These are phyloP conservation scores for Drosophila aldrichi DNA, from an alignment of 2,888 invertebrate species.

Conservation along the genomic window DNA sequence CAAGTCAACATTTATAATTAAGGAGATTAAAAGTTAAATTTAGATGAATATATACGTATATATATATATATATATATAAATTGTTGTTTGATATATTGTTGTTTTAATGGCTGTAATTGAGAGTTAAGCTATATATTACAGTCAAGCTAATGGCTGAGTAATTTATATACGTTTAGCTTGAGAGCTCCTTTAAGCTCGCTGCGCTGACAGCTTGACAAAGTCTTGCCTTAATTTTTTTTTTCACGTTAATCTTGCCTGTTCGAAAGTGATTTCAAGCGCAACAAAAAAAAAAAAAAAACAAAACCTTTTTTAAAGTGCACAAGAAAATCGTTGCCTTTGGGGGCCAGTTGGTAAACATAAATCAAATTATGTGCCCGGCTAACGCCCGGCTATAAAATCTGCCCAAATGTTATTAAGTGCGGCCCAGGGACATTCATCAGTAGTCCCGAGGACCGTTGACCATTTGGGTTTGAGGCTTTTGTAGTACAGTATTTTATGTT, in stretches of 20 bases:
- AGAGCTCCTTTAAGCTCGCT: neutral
- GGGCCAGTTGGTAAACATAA: constrained; percentile 54
- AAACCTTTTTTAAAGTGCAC: constrained; percentile 53
- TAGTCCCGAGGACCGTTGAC: constrained; percentile 14
- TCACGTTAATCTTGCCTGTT: constrained; percentile 16
- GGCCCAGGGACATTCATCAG: constrained; percentile 65
- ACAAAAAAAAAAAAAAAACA: neutral
- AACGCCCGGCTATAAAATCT: constrained; percentile 49
- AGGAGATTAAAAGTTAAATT: neutral
- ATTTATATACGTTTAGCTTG: constrained; percentile 14
- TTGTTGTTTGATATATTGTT: neutral
- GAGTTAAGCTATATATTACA: neutral
- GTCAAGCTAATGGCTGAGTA: neutral
- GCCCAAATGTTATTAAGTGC: constrained; percentile 72
- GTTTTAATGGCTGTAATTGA: neutral
- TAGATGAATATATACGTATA: neutral
- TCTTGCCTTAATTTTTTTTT: constrained; percentile 28
- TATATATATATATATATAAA: neutral
- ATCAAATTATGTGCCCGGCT: constrained; percentile 70
- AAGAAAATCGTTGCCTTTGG: constrained; percentile 33
- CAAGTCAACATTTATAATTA: constrained; percentile 18
- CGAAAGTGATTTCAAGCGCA: constrained; percentile 1
- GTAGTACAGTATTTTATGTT: constrained; percentile 66
- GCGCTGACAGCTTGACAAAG: constrained; percentile 26
- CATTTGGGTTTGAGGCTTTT: constrained; percentile 34